phyloP scores from a whole-genome alignment of 2,888 invertebrate species.

The Erannis defoliaria region DNA sequence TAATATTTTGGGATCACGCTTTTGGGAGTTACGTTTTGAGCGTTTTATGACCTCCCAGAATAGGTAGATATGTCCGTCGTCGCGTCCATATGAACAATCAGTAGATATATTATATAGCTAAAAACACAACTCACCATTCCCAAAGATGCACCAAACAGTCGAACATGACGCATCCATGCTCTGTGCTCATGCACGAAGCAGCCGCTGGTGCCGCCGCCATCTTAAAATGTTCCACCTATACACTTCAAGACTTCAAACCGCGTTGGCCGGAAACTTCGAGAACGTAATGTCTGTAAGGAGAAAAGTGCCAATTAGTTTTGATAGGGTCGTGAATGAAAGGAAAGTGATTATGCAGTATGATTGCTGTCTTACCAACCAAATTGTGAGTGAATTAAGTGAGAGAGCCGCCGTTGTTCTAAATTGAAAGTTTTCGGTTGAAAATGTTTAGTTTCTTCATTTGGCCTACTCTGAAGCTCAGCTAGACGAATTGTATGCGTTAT shows the following conservation, averaged over 20 bases:
- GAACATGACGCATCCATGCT: conserved; percentile 82
- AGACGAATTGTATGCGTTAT: neutral
- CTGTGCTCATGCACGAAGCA: conserved; percentile 77
- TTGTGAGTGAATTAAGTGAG: neutral
- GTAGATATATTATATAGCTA: neutral
- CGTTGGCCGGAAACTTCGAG: conserved; percentile 52
- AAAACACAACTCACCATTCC: conserved; percentile 74
- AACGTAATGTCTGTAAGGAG: conserved; percentile 70
- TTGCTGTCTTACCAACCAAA: neutral
- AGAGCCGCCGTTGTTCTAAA: neutral
- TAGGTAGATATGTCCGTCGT: too few relatives aligned
- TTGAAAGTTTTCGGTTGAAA: neutral
- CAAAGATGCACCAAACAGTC: conserved; percentile 81
- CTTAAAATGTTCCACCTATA: conserved; percentile 50
- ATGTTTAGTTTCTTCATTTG: neutral
- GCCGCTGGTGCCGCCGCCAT: conserved; percentile 73
- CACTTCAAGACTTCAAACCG: conserved; percentile 43
- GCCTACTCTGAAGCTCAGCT: neutral
- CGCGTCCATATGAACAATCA: too few relatives aligned
- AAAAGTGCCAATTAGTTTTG: conserved; percentile 70
- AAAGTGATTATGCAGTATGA: conserved; percentile 57
- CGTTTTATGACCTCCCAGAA: too few relatives aligned
- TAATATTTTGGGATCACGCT: too few relatives aligned
- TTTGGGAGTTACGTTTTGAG: too few relatives aligned
- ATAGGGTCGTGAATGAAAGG: conserved; percentile 60